phyloP scores from a whole-genome alignment of 1,140 invertebrate species.

The Chironomus tepperi region DNA sequence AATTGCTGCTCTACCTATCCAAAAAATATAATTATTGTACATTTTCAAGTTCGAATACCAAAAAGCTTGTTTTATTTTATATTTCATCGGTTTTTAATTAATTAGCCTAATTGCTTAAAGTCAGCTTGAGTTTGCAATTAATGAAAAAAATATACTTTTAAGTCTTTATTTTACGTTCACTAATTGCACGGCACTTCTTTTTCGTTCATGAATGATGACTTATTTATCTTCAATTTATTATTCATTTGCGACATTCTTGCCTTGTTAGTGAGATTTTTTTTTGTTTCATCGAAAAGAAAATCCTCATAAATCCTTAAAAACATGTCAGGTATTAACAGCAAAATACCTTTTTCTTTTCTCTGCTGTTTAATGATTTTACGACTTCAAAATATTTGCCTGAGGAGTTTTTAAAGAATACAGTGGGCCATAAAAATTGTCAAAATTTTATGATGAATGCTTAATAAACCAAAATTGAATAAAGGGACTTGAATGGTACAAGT shows the following conservation, averaged over 20 bases:
- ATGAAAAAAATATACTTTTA: background rate
- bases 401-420: background rate
- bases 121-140: background rate
- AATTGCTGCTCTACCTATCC: background rate
- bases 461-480: background rate
- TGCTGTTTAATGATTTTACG: background rate
- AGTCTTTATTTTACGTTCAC: background rate
- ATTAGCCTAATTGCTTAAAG: slow-evolving; percentile 1
- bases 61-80: background rate
- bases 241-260: no score
- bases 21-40: background rate
- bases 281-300: background rate
- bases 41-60: slow-evolving; percentile 7
- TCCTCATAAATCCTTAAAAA: slow-evolving; percentile 3
- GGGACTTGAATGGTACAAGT: background rate
- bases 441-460: background rate
- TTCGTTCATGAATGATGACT: background rate
- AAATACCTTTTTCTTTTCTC: background rate
- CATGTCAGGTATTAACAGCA: background rate
- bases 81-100: slow-evolving; percentile 9
- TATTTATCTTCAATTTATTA: no score
- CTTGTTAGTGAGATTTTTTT: no score
- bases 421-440: slow-evolving; percentile 1
- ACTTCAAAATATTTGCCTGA: background rate
- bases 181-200: background rate